Percentiles rank a stretch among this genome's conserved stretches.
phyloP scores from a whole-genome alignment of 2,888 invertebrate genomes.

The Steinernema scapterisci region DNA sequence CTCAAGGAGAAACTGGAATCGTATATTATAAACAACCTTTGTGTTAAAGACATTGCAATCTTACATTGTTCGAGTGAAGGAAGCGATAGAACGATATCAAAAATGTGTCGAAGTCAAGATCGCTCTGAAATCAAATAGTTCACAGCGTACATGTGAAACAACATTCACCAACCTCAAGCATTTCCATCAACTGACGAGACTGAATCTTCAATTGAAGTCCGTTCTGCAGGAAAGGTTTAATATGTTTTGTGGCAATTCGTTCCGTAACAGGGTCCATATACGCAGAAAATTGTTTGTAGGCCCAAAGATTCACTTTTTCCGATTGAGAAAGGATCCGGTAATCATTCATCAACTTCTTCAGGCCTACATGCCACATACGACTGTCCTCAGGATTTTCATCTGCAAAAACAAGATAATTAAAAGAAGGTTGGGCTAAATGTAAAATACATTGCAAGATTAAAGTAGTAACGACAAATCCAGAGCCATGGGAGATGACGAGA shows the following conservation, averaged over 20 bases:
- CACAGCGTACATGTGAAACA: too few relatives aligned
- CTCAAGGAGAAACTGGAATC: constrained; percentile 36
- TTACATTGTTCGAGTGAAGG: background rate
- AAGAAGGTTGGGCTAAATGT: constrained; percentile 37
- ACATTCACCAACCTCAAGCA: too few relatives aligned
- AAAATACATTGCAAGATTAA: constrained; percentile 60
- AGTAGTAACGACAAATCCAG: constrained; percentile 55
- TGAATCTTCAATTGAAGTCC: constrained; percentile 64
- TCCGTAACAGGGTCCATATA: constrained; percentile 1
- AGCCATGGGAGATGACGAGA: constrained; percentile 61
- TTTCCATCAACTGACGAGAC: constrained; percentile 60
- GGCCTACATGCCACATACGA: constrained; percentile 58
- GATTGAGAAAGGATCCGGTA: background rate
- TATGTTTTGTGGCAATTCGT: constrained; percentile 59
- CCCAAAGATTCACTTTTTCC: constrained; percentile 11
- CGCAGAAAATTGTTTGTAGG: background rate
- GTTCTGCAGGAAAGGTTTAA: constrained; percentile 67
- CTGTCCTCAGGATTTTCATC: constrained; percentile 60
- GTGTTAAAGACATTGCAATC: background rate
- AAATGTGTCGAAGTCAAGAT: constrained; percentile 22
- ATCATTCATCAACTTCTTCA: constrained; percentile 56
- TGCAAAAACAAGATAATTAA: constrained; percentile 49
- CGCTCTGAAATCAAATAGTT: constrained; percentile 1
- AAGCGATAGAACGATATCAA: constrained; percentile 9
- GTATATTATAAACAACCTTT: too few relatives aligned